phyloP scores from a whole-genome alignment of 2,888 invertebrate genomes.

The Mesorhabditis belari region DNA sequence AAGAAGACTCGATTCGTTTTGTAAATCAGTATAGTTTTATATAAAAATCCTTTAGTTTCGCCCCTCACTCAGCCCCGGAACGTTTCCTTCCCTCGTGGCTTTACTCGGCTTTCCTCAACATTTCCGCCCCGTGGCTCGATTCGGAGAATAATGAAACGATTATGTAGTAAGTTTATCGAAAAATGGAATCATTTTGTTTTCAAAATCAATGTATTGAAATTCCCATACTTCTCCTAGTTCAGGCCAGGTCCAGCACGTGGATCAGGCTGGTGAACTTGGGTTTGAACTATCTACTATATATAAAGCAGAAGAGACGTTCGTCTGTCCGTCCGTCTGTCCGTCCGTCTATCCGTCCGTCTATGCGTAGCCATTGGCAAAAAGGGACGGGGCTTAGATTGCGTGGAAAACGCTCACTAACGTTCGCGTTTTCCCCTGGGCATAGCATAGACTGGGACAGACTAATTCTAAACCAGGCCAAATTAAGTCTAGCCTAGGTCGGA shows the following conservation, averaged over 20 bases:
- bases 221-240: not conserved
- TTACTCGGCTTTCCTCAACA: constrained; percentile 67
- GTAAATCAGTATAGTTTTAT: not conserved
- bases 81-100: constrained; percentile 69
- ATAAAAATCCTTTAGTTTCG: constrained; percentile 51
- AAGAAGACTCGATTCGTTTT: not conserved
- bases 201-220: not conserved
- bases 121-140: constrained; percentile 74
- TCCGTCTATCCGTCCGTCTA: no score
- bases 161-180: constrained; percentile 18
- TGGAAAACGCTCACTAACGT: not conserved
- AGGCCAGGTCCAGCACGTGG: no score
- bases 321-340: no score
- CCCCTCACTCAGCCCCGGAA: constrained; percentile 54
- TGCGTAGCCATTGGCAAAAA: no score
- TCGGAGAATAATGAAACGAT: constrained; percentile 25
- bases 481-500: no score
- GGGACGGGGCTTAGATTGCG: not conserved
- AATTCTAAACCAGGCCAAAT: no score
- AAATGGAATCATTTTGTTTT: not conserved
- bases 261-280: no score
- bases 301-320: no score
- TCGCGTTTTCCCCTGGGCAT: no score
- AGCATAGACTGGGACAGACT: no score
- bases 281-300: no score